Evolutionary conservation across 2,113 vertebrate species (phyloP).

Genomic region (Anoura caudifer): DNA sequence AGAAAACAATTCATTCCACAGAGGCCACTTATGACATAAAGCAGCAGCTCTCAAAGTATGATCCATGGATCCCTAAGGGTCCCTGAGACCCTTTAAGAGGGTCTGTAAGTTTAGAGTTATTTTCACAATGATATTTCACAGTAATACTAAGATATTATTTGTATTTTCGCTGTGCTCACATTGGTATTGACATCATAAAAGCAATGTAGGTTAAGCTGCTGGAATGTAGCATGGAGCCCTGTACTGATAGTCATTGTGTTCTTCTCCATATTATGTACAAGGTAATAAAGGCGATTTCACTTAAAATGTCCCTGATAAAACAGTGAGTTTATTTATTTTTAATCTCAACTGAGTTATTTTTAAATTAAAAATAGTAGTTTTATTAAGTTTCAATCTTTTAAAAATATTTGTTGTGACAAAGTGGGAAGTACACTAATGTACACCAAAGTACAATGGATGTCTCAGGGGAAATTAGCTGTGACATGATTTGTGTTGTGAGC

Average conservation of each 20-base stretch:
- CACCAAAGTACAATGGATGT: neutral
- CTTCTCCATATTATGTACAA: neutral
- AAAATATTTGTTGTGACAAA: neutral
- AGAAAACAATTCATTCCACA: neutral
- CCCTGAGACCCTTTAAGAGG: too few relatives aligned
- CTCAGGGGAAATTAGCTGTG: neutral
- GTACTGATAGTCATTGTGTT: neutral
- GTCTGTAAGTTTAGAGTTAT: too few relatives aligned
- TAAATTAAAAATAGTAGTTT: neutral
- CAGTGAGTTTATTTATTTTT: neutral
- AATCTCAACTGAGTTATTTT: neutral
- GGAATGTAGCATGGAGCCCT: neutral
- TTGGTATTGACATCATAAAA: neutral
- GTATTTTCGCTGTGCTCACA: neutral
- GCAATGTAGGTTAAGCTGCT: neutral
- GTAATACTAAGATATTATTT: too few relatives aligned
- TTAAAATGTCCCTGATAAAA: neutral
- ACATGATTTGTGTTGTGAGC: neutral
- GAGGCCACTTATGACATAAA: neutral
- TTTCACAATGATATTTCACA: neutral
- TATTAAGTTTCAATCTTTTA: neutral
- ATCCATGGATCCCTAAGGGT: neutral
- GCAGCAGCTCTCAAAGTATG: neutral
- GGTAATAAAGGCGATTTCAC: neutral
- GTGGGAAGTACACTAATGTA: neutral